These are phyloP conservation scores for Serinus canaria DNA, from an alignment of 2,113 vertebrate species.

Conservation along the genomic window DNA sequence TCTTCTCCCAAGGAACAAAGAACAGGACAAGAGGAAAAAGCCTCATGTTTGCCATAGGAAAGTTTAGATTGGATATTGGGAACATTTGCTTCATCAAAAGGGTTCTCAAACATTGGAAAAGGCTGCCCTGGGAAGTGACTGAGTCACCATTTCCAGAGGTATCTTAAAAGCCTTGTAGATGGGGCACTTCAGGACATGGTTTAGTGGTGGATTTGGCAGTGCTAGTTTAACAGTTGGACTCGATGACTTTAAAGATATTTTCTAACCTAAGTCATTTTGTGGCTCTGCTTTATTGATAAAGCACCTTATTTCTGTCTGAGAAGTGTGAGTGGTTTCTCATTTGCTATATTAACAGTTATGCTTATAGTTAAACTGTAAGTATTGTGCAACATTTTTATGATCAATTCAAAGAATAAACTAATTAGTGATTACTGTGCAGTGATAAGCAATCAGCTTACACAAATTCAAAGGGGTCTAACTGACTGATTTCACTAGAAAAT, in stretches of 20 bases:
- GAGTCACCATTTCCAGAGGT: not conserved
- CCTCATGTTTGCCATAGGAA: not conserved
- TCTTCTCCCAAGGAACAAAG: not conserved
- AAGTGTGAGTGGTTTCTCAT: not conserved
- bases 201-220: not conserved
- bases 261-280: not conserved
- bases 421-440: not conserved
- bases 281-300: not conserved
- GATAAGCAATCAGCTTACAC: not conserved
- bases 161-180: not conserved
- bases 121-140: not conserved
- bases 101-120: not conserved
- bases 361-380: not conserved
- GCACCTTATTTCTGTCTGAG: not conserved
- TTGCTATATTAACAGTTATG: not conserved
- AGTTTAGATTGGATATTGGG: not conserved
- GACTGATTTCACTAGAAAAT: not conserved
- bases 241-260: not conserved
- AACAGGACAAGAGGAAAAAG: not conserved
- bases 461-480: not conserved
- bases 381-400: not conserved
- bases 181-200: too few relatives aligned
- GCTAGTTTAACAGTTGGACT: accelerated
- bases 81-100: not conserved
- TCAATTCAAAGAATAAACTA: not conserved